Percentiles rank a stretch among this genome's conserved stretches.
Evolutionary conservation across 2,888 invertebrate genomes (phyloP).

Genomic region (Eutolmus rufibarbis): DNA sequence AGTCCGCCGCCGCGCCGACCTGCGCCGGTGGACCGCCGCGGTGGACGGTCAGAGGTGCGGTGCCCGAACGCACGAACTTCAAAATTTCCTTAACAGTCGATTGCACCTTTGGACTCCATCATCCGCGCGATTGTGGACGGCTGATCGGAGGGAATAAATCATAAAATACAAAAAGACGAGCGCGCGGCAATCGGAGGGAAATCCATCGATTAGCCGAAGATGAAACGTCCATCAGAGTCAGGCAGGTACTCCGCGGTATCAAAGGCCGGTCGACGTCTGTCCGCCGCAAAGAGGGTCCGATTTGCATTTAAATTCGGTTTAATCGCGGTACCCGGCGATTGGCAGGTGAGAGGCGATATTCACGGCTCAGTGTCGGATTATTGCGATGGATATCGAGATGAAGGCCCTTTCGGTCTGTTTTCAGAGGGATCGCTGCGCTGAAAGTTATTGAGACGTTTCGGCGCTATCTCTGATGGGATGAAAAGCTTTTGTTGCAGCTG

Average conservation of each 20-base stretch:
- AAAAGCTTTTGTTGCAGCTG: neutral
- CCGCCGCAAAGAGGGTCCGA: constrained; percentile 4
- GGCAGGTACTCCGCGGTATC: neutral
- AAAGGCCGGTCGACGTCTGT: neutral
- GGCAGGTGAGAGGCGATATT: constrained; percentile 34
- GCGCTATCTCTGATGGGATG: neutral
- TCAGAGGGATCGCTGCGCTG: neutral
- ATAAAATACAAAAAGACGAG: neutral
- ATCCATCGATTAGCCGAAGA: constrained; percentile 31
- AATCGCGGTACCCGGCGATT: constrained; percentile 25
- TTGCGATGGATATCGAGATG: constrained; percentile 15
- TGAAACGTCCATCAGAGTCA: neutral
- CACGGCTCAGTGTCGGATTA: constrained; percentile 38
- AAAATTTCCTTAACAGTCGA: constrained; percentile 20
- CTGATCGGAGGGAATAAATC: neutral
- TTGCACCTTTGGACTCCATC: constrained; percentile 2
- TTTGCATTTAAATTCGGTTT: constrained; percentile 39
- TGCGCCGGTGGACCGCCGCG: neutral
- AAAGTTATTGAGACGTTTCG: constrained; percentile 16
- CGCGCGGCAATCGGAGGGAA: neutral
- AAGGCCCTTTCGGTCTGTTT: neutral
- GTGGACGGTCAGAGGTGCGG: neutral
- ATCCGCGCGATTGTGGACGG: neutral
- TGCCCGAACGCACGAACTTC: constrained; percentile 2
- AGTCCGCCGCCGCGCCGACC: neutral